phyloP scores from a whole-genome alignment of 2,888 invertebrate species.

The Linyphia triangularis region DNA sequence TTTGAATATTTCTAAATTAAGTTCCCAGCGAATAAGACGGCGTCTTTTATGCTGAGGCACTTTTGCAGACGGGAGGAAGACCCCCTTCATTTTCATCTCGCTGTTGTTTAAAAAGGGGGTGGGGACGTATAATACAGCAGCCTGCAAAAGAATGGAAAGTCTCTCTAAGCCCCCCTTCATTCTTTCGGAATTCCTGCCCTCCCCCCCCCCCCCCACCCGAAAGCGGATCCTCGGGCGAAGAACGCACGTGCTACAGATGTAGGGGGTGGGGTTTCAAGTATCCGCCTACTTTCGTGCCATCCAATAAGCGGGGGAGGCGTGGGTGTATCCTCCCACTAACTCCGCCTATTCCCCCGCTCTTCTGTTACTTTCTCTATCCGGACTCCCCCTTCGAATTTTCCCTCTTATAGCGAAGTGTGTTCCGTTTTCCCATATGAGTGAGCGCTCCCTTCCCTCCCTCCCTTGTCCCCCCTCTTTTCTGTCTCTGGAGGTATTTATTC shows the following conservation, averaged over 20 bases:
- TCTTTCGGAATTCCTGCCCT: background rate
- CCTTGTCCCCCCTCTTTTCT: background rate
- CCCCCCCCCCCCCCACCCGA: background rate
- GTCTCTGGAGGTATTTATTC: conserved; percentile 61
- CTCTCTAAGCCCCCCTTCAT: conserved; percentile 52
- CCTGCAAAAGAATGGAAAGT: conserved; percentile 45
- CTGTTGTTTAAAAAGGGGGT: conserved; percentile 60
- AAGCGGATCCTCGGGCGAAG: conserved; percentile 31
- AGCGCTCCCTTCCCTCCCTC: conserved; percentile 2
- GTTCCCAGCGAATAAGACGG: conserved; percentile 68
- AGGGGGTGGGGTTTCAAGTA: background rate
- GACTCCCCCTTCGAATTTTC: conserved; percentile 36
- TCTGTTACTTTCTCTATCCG: conserved; percentile 50
- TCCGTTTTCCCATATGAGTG: conserved; percentile 29
- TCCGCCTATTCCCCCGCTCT: conserved; percentile 35
- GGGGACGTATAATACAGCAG: conserved; percentile 29
- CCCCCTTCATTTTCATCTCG: background rate
- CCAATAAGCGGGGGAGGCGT: conserved; percentile 49
- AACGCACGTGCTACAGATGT: conserved; percentile 49
- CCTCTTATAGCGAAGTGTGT: background rate
- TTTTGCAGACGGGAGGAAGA: background rate
- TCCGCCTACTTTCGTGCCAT: background rate
- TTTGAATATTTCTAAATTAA: conserved; percentile 73
- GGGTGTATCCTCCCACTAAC: conserved; percentile 45
- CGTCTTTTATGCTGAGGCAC: conserved; percentile 36